These are phyloP conservation scores for Brachyhypopomus gauderio DNA, from an alignment of 2,113 vertebrate genomes.

Conservation along the genomic window DNA sequence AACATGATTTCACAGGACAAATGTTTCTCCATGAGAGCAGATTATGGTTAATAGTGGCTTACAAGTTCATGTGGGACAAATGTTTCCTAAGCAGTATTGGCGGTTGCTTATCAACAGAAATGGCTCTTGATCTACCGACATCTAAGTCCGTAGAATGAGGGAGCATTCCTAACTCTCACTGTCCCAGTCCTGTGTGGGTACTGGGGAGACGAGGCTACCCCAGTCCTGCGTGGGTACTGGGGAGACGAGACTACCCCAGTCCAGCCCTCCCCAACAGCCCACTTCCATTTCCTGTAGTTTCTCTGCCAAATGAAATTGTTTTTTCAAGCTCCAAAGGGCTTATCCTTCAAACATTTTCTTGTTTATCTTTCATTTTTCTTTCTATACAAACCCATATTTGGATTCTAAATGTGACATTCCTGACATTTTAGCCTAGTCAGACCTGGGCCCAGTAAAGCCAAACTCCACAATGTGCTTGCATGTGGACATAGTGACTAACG, in stretches of 20 bases:
- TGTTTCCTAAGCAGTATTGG: not conserved
- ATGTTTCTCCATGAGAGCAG: conserved; percentile 27
- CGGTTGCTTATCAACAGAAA: not conserved
- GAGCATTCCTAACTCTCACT: conserved; percentile 28
- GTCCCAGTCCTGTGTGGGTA: not conserved
- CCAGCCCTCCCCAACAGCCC: conserved; percentile 33
- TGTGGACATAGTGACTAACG: too few species aligned
- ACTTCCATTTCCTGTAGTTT: conserved; percentile 46
- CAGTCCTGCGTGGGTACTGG: conserved; percentile 23
- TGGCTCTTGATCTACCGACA: not conserved
- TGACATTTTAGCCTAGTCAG: not conserved
- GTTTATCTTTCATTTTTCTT: not conserved
- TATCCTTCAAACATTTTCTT: not conserved
- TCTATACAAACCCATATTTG: conserved; percentile 1
- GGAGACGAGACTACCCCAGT: conserved; percentile 22
- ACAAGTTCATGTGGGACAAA: not conserved
- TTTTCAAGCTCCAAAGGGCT: conserved; percentile 1
- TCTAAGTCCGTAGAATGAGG: not conserved
- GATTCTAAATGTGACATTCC: conserved; percentile 29
- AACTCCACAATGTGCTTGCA: too few species aligned
- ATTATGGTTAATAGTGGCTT: not conserved
- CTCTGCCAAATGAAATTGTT: not conserved
- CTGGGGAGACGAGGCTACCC: not conserved
- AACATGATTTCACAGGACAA: not conserved
- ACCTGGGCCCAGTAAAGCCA: too few species aligned